phyloP scores from a whole-genome alignment of 2,888 invertebrate genomes.

The Trachelus troglodyta region DNA sequence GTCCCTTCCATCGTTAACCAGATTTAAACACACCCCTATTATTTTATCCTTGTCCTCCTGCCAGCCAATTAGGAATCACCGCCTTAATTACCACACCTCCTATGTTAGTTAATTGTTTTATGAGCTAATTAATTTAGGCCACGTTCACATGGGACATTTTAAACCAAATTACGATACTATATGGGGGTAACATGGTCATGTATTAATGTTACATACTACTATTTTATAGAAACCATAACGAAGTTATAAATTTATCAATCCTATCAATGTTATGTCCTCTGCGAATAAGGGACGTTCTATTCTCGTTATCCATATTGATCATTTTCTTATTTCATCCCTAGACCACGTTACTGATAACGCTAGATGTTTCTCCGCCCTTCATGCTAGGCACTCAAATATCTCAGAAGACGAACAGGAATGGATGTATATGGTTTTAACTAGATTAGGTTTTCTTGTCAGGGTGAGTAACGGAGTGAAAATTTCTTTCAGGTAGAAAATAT shows the following conservation, averaged over 20 bases:
- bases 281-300: neutral
- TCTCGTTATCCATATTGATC: neutral
- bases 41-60: neutral
- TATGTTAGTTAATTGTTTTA: neutral
- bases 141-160: neutral
- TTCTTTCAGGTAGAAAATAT: neutral
- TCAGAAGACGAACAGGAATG: neutral
- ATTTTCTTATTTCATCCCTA: neutral
- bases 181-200: neutral
- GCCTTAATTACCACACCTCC: neutral
- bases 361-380: neutral
- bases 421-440: neutral
- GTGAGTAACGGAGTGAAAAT: neutral
- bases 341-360: neutral
- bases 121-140: neutral
- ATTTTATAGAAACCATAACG: neutral
- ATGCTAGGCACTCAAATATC: neutral
- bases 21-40: neutral
- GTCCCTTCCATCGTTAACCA: neutral
- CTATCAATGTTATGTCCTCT: neutral
- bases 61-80: neutral
- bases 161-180: neutral
- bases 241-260: neutral
- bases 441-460: neutral
- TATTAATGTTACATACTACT: neutral